Conservation (phyloP, 2,797 vertebrate species). For the Sebastiscus albofasciatus region DNA sequence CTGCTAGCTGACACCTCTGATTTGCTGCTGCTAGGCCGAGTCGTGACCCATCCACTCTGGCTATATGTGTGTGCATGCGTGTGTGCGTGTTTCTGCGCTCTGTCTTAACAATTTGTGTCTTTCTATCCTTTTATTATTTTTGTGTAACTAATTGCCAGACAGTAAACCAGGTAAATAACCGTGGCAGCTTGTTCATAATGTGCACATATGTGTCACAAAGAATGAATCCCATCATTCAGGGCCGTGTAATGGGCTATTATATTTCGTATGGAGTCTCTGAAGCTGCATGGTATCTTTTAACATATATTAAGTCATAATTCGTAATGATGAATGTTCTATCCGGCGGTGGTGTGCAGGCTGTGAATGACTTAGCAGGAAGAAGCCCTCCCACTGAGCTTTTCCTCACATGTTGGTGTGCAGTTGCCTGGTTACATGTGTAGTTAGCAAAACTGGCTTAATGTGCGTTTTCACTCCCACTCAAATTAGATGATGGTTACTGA, state of each 20-base stretch:
- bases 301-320: slow-evolving; percentile 6
- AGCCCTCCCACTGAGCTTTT: slow-evolving; percentile 33
- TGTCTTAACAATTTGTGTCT: slow-evolving; percentile 15
- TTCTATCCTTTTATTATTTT: neutral
- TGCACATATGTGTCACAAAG: slow-evolving; percentile 1
- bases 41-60: slow-evolving; percentile 9
- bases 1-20: slow-evolving; percentile 47
- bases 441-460: slow-evolving; percentile 44
- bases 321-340: slow-evolving; percentile 6
- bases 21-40: slow-evolving; percentile 40
- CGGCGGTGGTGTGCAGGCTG: slow-evolving; percentile 16
- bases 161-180: slow-evolving; percentile 17
- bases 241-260: neutral
- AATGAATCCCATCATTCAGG: neutral
- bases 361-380: slow-evolving; percentile 47
- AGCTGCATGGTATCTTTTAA: neutral
- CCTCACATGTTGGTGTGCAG: slow-evolving; percentile 50
- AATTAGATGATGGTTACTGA: slow-evolving; percentile 32
- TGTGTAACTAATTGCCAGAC: slow-evolving; percentile 29
- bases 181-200: slow-evolving; percentile 23
- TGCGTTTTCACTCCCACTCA: slow-evolving; percentile 50
- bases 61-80: neutral
- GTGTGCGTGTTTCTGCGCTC: neutral
- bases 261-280: neutral
- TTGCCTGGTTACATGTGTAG: slow-evolving; percentile 76